Evolutionary conservation across 2,888 invertebrate genomes (phyloP).

Genomic region (Itoplectis maculator): DNA sequence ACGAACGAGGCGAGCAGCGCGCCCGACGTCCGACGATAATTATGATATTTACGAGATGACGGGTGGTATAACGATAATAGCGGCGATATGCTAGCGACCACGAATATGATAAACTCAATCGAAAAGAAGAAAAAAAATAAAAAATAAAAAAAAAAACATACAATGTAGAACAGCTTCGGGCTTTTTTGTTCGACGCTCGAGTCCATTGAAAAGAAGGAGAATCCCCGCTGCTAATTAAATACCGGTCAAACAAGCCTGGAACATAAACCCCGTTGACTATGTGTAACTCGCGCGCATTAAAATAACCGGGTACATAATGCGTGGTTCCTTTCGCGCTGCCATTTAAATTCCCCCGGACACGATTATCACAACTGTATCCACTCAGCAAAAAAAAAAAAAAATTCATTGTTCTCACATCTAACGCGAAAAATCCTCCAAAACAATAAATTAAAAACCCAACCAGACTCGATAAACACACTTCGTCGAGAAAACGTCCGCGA

Average conservation of each 20-base stretch:
- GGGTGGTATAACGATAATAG: conserved; percentile 55
- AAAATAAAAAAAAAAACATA: conserved; percentile 13
- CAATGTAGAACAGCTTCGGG: conserved; percentile 17
- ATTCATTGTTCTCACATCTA: not conserved
- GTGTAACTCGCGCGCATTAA: conserved; percentile 8
- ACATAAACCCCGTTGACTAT: conserved; percentile 29
- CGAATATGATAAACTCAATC: conserved; percentile 51
- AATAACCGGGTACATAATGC: conserved; percentile 28
- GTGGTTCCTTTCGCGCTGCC: not conserved
- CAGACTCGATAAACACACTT: not conserved
- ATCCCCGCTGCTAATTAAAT: conserved; percentile 56
- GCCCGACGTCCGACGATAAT: conserved; percentile 60
- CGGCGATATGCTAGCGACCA: conserved; percentile 32
- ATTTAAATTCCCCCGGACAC: conserved; percentile 42
- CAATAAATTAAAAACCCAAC: not conserved
- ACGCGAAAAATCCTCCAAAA: not conserved
- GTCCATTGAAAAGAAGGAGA: conserved; percentile 22
- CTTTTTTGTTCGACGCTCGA: conserved; percentile 35
- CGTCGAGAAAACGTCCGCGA: not conserved
- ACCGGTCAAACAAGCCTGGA: conserved; percentile 57
- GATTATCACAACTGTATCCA: conserved; percentile 20
- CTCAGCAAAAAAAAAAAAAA: not conserved
- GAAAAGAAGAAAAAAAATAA: too few relatives aligned
- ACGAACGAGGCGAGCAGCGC: conserved; percentile 75
- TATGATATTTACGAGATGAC: conserved; percentile 68